Conservation (phyloP, 2,888 invertebrate genomes). For the Chouioia cunea region DNA sequence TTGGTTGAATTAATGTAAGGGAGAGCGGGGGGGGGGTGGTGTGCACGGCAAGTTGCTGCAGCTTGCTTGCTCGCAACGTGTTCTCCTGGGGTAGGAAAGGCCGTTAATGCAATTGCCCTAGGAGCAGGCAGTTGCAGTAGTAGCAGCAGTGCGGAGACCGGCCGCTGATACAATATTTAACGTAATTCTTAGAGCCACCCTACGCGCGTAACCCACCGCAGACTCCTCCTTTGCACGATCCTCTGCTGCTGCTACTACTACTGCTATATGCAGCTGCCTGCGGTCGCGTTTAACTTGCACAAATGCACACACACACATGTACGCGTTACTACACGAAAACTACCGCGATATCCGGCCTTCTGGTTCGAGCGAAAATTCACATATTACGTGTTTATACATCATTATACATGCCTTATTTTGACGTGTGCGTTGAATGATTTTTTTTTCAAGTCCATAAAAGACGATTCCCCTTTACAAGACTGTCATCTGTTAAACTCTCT, state of each 20-base stretch:
- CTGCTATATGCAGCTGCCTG: neutral
- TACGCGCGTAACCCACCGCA: conserved; percentile 2
- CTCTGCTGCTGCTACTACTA: too few species aligned
- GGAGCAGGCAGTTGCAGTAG: conserved; percentile 38
- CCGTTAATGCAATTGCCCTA: conserved; percentile 56
- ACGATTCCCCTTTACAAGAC: too few species aligned
- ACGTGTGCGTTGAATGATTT: too few species aligned
- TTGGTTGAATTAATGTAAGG: conserved; percentile 38
- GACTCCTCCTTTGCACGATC: conserved; percentile 1
- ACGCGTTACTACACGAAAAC: neutral
- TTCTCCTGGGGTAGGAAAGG: conserved; percentile 39
- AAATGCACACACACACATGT: too few species aligned
- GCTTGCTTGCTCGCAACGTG: conserved; percentile 6
- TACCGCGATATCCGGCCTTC: too few species aligned
- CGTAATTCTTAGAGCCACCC: conserved; percentile 57
- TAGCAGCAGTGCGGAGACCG: conserved; percentile 36
- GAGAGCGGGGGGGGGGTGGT: too few species aligned
- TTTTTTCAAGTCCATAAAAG: too few species aligned
- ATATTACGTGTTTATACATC: neutral
- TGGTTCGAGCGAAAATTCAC: conserved; percentile 12
- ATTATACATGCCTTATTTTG: too few species aligned
- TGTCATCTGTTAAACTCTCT: too few species aligned
- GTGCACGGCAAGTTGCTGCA: neutral
- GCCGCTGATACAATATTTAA: conserved; percentile 61
- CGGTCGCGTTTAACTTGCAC: neutral